Evolutionary conservation across 2,113 vertebrate genomes (phyloP).

Genomic region (Upupa epops): DNA sequence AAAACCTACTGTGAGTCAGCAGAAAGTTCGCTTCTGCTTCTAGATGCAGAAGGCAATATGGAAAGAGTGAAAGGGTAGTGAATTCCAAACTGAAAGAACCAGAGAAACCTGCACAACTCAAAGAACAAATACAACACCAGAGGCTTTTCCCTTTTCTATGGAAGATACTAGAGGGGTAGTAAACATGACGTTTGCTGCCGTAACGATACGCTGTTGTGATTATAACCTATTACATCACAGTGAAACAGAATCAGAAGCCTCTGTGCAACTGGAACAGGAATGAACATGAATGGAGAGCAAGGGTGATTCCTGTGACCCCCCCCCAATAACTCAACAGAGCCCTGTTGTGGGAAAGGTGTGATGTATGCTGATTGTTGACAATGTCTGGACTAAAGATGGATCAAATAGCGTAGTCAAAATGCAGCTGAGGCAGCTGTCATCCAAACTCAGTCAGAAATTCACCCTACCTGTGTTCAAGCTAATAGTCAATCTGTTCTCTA

Average conservation of each 20-base stretch:
- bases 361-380: not conserved
- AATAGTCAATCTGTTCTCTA: not conserved
- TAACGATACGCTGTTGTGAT: not conserved
- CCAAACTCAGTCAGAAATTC: not conserved
- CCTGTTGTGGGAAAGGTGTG: not conserved
- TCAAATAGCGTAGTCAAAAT: not conserved
- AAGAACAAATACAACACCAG: not conserved
- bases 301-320: not conserved
- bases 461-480: not conserved
- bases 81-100: not conserved
- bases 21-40: not conserved
- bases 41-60: not conserved
- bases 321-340: not conserved
- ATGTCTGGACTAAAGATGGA: not conserved
- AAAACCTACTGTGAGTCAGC: not conserved
- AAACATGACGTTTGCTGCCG: not conserved
- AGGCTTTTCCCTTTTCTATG: not conserved
- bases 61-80: not conserved
- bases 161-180: not conserved
- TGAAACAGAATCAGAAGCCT: not conserved
- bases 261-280: not conserved
- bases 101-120: not conserved
- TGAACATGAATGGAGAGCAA: not conserved
- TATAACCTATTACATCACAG: not conserved
- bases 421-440: not conserved